Evolutionary conservation across 2,797 vertebrate species (phyloP).

Genomic region (Etheostoma nigrum): DNA sequence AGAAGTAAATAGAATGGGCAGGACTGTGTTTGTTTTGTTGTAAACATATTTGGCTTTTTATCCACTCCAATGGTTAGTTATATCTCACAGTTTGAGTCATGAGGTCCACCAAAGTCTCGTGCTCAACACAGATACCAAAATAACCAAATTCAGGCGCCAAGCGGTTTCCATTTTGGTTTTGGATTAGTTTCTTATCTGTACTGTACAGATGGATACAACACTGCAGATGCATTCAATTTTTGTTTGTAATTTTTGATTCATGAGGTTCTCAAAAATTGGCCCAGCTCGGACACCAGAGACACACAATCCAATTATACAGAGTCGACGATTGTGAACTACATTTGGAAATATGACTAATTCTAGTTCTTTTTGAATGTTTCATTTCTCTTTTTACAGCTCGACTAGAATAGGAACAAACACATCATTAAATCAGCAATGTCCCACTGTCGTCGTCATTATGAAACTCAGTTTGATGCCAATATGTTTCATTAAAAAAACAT

Average conservation of each 20-base stretch:
- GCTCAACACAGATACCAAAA: constrained; percentile 58
- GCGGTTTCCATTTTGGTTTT: constrained; percentile 50
- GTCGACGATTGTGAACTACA: constrained; percentile 53
- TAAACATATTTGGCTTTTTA: background rate
- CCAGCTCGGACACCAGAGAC: constrained; percentile 56
- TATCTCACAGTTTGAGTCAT: constrained; percentile 35
- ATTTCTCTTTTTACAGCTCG: constrained; percentile 33
- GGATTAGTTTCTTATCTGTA: constrained; percentile 76
- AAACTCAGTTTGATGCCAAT: constrained; percentile 58
- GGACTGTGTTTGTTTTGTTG: background rate
- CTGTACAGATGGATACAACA: constrained; percentile 67
- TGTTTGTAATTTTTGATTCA: constrained; percentile 61
- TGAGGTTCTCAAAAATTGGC: constrained; percentile 52
- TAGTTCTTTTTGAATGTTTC: background rate
- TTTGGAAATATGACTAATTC: constrained; percentile 49
- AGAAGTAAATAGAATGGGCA: background rate
- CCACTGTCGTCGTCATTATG: constrained; percentile 54
- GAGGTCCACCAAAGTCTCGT: constrained; percentile 54
- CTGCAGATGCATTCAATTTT: constrained; percentile 47
- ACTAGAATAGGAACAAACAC: constrained; percentile 64
- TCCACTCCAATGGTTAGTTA: constrained; percentile 14
- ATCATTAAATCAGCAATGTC: constrained; percentile 66
- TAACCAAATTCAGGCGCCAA: constrained; percentile 55
- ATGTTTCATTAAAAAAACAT: constrained; percentile 70
- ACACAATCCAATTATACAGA: constrained; percentile 50